Conservation (phyloP, 64 coral and sea anemone genomes). For the Stylophora pistillata region DNA sequence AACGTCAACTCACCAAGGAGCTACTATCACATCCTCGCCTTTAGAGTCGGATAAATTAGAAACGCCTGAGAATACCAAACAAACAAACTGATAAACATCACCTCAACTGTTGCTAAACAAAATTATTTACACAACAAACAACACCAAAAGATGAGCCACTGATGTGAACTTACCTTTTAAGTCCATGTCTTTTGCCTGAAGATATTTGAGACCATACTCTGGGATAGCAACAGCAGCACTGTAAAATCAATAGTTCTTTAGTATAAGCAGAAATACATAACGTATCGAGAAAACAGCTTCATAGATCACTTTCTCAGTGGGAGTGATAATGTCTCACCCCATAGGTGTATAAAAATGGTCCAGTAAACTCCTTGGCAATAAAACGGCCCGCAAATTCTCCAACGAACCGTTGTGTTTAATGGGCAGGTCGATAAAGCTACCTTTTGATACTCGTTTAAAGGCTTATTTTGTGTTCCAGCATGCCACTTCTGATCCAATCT, state of each 20-base stretch:
- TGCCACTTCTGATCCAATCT: no score
- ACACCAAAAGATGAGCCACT: not conserved
- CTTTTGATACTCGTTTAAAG: no score
- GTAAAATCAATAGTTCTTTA: not conserved
- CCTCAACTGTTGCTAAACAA: not conserved
- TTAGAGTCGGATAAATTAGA: not conserved
- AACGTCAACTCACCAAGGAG: constrained; percentile 40
- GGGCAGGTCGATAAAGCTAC: no score
- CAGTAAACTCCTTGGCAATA: no score
- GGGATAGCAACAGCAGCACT: constrained; percentile 57
- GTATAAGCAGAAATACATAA: not conserved
- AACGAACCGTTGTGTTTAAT: no score
- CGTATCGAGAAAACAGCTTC: not conserved
- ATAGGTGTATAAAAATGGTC: no score
- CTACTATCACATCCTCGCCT: constrained; percentile 1
- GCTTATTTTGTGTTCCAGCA: no score
- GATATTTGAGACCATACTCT: not conserved
- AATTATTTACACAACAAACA: not conserved
- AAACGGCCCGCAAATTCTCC: no score
- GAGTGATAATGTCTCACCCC: no score
- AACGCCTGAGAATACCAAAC: no score
- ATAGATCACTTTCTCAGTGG: no score
- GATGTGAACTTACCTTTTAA: not conserved
- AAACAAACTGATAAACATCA: not conserved
- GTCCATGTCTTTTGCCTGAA: not conserved